phyloP scores from a whole-genome alignment of 2,888 invertebrate genomes.

The Timema cristinae region DNA sequence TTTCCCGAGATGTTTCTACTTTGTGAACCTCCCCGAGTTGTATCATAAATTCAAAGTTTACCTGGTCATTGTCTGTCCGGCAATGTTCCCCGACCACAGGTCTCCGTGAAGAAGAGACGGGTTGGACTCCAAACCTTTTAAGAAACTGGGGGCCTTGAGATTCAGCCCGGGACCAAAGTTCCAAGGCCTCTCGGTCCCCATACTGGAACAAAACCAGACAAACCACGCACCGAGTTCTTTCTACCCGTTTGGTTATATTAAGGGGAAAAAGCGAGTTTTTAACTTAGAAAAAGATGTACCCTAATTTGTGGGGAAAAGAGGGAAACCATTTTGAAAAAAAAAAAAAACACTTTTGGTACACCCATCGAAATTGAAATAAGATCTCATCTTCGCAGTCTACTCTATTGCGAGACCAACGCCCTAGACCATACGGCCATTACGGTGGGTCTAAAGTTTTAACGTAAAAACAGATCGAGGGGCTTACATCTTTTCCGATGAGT shows the following conservation, averaged over 20 bases:
- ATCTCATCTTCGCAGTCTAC: not conserved
- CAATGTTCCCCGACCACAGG: conserved; percentile 56
- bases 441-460: not conserved
- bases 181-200: conserved; percentile 46
- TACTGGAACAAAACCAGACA: conserved; percentile 36
- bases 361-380: too few species aligned
- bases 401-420: not conserved
- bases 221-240: too few species aligned
- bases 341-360: too few species aligned
- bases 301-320: not conserved
- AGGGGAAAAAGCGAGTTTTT: too few species aligned
- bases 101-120: conserved; percentile 58
- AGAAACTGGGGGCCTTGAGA: conserved; percentile 45
- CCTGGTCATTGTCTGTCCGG: conserved; percentile 46
- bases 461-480: conserved; percentile 17
- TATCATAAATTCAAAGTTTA: conserved; percentile 32
- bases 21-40: too few species aligned
- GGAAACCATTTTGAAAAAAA: not conserved
- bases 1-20: too few species aligned
- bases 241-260: too few species aligned
- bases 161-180: conserved; percentile 49
- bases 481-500: conserved; percentile 42
- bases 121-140: conserved; percentile 46
- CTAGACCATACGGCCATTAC: not conserved
- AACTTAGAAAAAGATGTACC: too few species aligned